Base-by-base conservation (phyloP, 2,888 invertebrate species). In the Dolichomitus sp. region DNA sequence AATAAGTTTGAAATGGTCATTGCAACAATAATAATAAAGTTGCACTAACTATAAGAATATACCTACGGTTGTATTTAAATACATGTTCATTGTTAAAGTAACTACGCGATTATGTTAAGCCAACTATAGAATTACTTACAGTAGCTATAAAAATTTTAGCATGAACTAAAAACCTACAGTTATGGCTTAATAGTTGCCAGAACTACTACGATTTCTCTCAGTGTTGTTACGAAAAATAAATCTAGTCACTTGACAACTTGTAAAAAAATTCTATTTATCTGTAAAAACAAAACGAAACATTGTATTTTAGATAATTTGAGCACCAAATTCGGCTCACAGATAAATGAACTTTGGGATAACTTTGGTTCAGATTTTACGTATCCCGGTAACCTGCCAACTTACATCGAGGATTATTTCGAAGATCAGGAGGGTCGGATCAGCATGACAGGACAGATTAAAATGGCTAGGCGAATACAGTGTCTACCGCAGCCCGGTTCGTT, bases 401-500 rank as follows among this genome's bases (percentile, higher is more conserved):
- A 96, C 89, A 95, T 96, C 85, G 97, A 97, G 89, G 97, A 97
- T 89, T 97, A 97, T 89, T 95, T 96, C 80, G 96, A 96, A 89
- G 96, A 96, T 85, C 95, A 95, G 85, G 95, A 95, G 52, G 92
- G 92, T 54, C 92, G 93, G 69, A 93, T 86, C 40, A 89, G 89
- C 4, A 73, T 87, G 33, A 87, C 90, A 54, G 87, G 88, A 78
- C 87, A 87, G 54, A 83, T 82, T 17, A 82, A 75, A 69, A 83
- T 85, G 48, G 84, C 87, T 17, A 72, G 87, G 17, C 89, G 85
- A 17, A 86, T 93, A 57, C 97, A 97, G 88, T 98, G 98, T 92
- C 94, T 97, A 87, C 98, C 98, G 11, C 95, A 97, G 91, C 98
- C 98, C 2, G 97, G 97, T 95, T 88, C 59, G 91, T 88, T 50